Evolutionary conservation across 2,888 invertebrate species (phyloP).

Genomic region (Meiosimyza decipiens): DNA sequence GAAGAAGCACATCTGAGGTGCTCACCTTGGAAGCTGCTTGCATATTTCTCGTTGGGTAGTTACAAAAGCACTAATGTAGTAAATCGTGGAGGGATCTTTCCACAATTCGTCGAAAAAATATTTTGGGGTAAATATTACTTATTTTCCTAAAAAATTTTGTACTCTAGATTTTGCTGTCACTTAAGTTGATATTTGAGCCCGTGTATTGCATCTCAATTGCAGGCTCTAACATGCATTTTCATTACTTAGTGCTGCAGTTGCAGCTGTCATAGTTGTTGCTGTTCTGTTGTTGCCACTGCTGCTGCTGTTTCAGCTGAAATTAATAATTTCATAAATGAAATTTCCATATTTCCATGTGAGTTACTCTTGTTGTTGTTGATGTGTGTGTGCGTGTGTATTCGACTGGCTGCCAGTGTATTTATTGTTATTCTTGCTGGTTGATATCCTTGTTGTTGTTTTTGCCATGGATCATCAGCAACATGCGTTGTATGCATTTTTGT

Average conservation of each 20-base stretch:
- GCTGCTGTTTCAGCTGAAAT: slow-evolving; percentile 27
- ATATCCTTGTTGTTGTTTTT: not conserved
- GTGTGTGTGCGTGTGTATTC: not conserved
- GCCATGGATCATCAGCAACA: not conserved
- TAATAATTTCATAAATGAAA: slow-evolving; percentile 23
- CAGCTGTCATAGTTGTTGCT: too few species aligned
- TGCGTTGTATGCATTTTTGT: not conserved
- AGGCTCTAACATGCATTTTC: too few species aligned
- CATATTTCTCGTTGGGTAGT: not conserved
- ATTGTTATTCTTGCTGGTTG: slow-evolving; percentile 13
- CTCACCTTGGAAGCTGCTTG: too few species aligned
- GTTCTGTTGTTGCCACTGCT: not conserved
- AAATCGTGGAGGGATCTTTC: too few species aligned
- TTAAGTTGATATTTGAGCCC: too few species aligned
- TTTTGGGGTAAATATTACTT: too few species aligned
- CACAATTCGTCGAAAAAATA: not conserved
- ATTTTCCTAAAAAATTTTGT: too few species aligned
- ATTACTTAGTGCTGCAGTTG: too few species aligned
- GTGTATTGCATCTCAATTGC: too few species aligned
- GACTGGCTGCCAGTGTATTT: not conserved
- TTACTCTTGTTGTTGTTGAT: not conserved
- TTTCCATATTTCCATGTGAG: slow-evolving; percentile 22
- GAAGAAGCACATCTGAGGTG: too few species aligned
- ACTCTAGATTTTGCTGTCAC: too few species aligned
- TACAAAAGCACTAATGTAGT: not conserved